Percentiles rank a stretch among this genome's conserved stretches.
phyloP scores from a whole-genome alignment of 1,140 invertebrate genomes.

The Drosophila erecta region DNA sequence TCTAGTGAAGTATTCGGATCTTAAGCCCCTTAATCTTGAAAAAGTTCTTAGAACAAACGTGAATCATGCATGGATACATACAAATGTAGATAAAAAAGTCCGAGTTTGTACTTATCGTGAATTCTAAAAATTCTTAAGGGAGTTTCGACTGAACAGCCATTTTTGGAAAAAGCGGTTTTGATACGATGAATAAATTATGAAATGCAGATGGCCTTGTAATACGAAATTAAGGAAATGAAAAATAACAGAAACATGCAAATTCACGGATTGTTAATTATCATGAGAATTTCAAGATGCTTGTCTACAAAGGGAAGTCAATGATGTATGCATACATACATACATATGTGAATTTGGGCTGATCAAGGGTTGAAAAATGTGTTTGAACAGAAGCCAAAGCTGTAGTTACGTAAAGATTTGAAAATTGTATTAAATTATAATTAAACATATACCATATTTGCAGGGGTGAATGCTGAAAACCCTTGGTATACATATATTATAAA shows the following conservation, averaged over 20 bases:
- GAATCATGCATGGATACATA: too few species aligned
- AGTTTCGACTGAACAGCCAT: neutral
- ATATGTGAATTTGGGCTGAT: too few species aligned
- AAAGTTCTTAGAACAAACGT: too few species aligned
- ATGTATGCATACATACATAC: neutral
- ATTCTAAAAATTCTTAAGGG: neutral
- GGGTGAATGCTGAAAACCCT: too few species aligned
- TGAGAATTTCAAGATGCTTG: neutral
- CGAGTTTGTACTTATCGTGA: neutral
- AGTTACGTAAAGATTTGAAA: neutral
- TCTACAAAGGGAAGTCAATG: neutral
- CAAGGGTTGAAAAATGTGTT: neutral
- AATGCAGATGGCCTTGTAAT: neutral
- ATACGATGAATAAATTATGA: conserved; percentile 1
- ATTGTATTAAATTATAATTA: neutral
- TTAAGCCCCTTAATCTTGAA: too few species aligned
- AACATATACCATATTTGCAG: too few species aligned
- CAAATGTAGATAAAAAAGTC: too few species aligned
- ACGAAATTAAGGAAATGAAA: neutral
- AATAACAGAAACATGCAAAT: conserved; percentile 3
- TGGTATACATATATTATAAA: neutral
- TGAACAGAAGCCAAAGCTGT: neutral
- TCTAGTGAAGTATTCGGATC: neutral
- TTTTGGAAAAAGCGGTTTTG: neutral
- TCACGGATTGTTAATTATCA: neutral